Base-by-base conservation (phyloP, 2,888 invertebrate species). In the Eubasilissa splendida region DNA sequence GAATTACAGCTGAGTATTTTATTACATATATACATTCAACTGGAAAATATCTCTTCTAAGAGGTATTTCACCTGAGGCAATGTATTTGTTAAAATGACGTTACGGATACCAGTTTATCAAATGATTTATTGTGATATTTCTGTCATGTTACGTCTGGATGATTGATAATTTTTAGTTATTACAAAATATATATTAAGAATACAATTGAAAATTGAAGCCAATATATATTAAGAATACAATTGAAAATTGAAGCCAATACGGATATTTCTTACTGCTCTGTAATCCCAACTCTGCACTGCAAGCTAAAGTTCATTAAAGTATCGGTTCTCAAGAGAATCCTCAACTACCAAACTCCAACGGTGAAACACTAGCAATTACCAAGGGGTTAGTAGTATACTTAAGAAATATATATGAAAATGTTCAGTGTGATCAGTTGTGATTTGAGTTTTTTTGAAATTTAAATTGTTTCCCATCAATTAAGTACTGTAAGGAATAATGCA, bases 211-310 rank as follows among this genome's bases (percentile, higher is more conserved):
- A 54, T 33, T 52, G 53, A 76, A 76, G 76, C 53, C 54, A 60
- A 59, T 53, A 50, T 76, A 52, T 22, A 68, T 42, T 22, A 70
- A 53, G n/a, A 70, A 53, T 53, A 70, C 9, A 70, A 14, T 53
- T 70, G 70, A 70, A 65, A 59, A 58, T 42, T 53, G 54, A 76
- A 76, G 76, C 54, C 54, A 63, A 59, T 54, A 50, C 65, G 63
- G 31, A 70, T 50, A 68, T 11, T 53, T 80, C 80, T 80, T 80
- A 80, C 80, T 53, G 63, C 53, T 70, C 76, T 80, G 80, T 80
- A 77, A 80, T 80, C 77, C 80, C 80, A 77, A 76, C 76, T 80
- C 70, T 73, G 80, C 80, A 76, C 73, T 68, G 68, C 63, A 65
- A 33, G 76, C 77, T 80, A 77, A 56, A 50, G 50, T 66, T 65